phyloP scores from a whole-genome alignment of 1,140 invertebrate genomes.

The Aphaenogaster rudis region DNA sequence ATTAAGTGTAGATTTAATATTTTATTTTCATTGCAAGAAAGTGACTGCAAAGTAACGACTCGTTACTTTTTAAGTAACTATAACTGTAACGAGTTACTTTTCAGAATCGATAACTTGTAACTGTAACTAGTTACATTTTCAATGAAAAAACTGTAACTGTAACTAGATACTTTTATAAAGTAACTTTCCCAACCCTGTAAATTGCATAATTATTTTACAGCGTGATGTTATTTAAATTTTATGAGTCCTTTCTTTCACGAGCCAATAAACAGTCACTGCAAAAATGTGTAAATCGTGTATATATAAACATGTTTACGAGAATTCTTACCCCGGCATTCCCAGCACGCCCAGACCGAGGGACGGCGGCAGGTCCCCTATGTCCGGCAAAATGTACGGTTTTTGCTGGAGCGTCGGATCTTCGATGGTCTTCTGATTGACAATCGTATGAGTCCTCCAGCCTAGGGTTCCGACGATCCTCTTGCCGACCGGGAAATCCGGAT shows the following conservation, averaged over 20 bases:
- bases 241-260: neutral
- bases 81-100: no score
- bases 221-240: neutral
- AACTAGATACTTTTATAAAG: no score
- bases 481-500: conserved; percentile 88
- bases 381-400: conserved; percentile 86
- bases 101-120: no score
- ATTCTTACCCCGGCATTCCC: conserved; percentile 90
- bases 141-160: no score
- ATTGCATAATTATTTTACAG: no score
- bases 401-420: neutral
- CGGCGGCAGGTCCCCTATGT: conserved; percentile 87
- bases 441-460: conserved; percentile 88
- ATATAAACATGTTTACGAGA: neutral
- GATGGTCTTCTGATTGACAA: conserved; percentile 76
- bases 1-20: no score
- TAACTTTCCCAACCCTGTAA: no score
- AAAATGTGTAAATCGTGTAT: no score
- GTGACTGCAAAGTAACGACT: no score
- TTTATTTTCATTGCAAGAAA: no score
- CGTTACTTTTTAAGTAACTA: no score
- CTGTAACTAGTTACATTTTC: no score
- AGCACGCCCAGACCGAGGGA: conserved; percentile 89
- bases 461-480: conserved; percentile 88
- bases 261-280: neutral